Evolutionary conservation across 2,797 vertebrate species (phyloP).

Genomic region (Pseudomugil tenellus): DNA sequence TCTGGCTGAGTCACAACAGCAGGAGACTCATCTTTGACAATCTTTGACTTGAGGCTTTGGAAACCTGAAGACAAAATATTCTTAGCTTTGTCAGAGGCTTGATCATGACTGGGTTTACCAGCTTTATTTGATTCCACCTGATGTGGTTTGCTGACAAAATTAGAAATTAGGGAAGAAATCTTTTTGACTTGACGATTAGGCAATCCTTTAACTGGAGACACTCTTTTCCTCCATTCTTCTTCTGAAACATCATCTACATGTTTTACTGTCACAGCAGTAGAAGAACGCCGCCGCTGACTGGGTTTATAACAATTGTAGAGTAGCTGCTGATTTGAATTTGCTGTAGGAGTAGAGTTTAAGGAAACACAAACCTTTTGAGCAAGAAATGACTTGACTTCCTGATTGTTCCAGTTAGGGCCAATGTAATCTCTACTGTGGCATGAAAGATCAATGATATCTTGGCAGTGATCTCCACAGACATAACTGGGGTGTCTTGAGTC

Average conservation of each 20-base stretch:
- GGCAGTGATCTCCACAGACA: constrained; percentile 73
- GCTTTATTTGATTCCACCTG: constrained; percentile 72
- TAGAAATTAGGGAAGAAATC: constrained; percentile 86
- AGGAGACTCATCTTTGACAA: constrained; percentile 76
- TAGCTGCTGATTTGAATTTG: constrained; percentile 69
- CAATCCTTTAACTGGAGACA: constrained; percentile 77
- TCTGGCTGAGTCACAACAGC: constrained; percentile 49
- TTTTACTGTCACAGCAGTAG: constrained; percentile 77
- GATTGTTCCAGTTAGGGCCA: constrained; percentile 72
- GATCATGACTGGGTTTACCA: constrained; percentile 27
- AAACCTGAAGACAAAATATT: constrained; percentile 75
- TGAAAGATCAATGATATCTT: constrained; percentile 87
- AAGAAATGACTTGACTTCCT: constrained; percentile 78
- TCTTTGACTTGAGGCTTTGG: constrained; percentile 80
- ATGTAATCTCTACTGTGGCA: constrained; percentile 60
- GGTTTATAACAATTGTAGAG: constrained; percentile 83
- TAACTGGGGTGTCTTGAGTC: constrained; percentile 75
- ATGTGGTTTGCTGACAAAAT: constrained; percentile 84
- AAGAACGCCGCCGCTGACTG: constrained; percentile 73
- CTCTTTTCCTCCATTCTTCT: constrained; percentile 83
- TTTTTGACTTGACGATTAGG: constrained; percentile 83
- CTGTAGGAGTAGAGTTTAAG: constrained; percentile 63
- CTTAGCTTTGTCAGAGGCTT: constrained; percentile 65
- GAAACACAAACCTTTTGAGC: constrained; percentile 82
- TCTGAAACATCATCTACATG: constrained; percentile 82